Base-by-base conservation (phyloP, 2,888 invertebrate genomes). In the Erebia palarica region DNA sequence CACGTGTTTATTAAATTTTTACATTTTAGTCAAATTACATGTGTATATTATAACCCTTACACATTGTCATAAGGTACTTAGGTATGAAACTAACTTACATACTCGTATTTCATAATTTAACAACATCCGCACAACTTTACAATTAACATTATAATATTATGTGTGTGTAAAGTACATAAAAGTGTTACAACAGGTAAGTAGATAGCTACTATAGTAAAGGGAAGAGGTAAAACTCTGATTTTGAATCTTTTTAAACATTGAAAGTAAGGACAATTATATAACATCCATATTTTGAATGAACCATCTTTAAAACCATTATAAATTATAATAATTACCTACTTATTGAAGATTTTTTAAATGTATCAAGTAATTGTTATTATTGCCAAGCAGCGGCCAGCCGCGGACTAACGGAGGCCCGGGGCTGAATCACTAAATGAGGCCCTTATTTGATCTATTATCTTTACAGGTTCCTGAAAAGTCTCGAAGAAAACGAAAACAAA, bases 1-100 rank as follows among this genome's bases (percentile, higher is more conserved):
- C 89, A 88, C 90, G 87, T 85, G 86, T 78, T 90, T 89, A 90
- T 89, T 88, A 83, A 83, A 85, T 87, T 88, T 90, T 87, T 90
- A 90, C 90, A 90, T 86, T 87, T 86, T 85, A 86, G 83, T 86
- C 85, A 82, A 82, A 84, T 85, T 82, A 86, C 84, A 70, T 83
- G 81, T 82, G 84, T 71, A 73, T 84, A 84, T 83, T 82, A 80
- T 71, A 70, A 70, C 67, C 65, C 57, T 73, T 70, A 68, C 60
- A 66, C 65, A 61, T 51, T 79, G 81, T 82, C 79, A 84, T 81
- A 81, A 77, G 80, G 73, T 76, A 77, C 76, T 76, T 75, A 71
- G 70, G 74, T 74, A 66, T 73, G 65, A 72, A 73, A 70, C 70
- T 66, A 60, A 65, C 55, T 68, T 72, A 69, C 49, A 63, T 47